Base-by-base conservation (phyloP, 2,888 invertebrate genomes). In the Hydriomena furcata region DNA sequence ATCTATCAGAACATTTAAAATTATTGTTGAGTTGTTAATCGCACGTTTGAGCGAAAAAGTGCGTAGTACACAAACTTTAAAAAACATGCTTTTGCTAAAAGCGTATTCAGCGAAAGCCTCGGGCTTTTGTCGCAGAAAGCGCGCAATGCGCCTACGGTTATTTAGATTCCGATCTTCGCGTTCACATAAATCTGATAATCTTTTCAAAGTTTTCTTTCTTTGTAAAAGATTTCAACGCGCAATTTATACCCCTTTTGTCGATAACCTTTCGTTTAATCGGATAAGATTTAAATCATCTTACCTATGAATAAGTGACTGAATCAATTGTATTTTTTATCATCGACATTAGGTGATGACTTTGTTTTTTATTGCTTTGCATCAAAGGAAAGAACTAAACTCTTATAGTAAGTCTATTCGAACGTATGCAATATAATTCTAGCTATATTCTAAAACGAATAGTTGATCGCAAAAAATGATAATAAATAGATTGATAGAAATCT, bases 111-210 rank as follows among this genome's bases (percentile, higher is more conserved):
- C 71, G 75, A 73, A 75, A 74, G 67, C 66, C 63, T 62, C 54
- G 62, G 58, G 65, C 65, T 62, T 67, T 73, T 77, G 76, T 79
- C 78, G 78, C 77, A 67, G 76, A 73, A 70, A 71, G 69, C 66
- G 59, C 59, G 65, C 60, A 60, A 67, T 58, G 58, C 61, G 80
- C 82, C 68, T 52, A 61, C 57, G 66, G 83, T 78, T 65, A 66
- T 74, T 68, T 66, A 72, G 81, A 84, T 83, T 74, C 60, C 62
- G 61, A 84, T 84, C 81, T 76, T 63, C 62, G 60, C 63, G 61
- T 65, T 63, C 72, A 69, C 71, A 76, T 72, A 54, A 75, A 74
- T 73, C 74, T 71, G 73, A 78, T 78, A 76, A 75, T 73, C 68
- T 69, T 68, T 74, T 73, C 69, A 71, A 71, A 37, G 27, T 23